Evolutionary conservation across 2,113 vertebrate species (phyloP).

Genomic region (Ctenomys sociabilis): DNA sequence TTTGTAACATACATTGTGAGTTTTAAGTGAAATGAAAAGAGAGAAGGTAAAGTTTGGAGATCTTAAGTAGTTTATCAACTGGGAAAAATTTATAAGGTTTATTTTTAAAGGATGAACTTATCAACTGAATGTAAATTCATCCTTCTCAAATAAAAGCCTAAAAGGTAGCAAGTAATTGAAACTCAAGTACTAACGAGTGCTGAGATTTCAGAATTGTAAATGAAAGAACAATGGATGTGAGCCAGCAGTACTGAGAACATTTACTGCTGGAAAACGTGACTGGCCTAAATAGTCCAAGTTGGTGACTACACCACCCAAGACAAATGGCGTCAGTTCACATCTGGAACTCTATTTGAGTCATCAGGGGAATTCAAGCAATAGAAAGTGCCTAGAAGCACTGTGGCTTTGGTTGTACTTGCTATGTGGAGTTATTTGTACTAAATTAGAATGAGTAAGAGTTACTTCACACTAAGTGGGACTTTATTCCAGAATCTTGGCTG

Average conservation of each 20-base stretch:
- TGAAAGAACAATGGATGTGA: neutral
- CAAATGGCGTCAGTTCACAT: neutral
- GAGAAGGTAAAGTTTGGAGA: neutral
- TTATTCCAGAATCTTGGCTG: neutral
- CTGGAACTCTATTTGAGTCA: neutral
- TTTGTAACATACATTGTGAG: neutral
- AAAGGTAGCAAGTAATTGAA: neutral
- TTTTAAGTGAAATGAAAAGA: neutral
- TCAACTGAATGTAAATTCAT: neutral
- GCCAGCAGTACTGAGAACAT: neutral
- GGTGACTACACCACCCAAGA: fast-evolving
- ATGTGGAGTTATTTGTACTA: neutral
- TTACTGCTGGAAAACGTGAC: neutral
- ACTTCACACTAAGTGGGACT: neutral
- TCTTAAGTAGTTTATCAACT: neutral
- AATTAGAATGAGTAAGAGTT: neutral
- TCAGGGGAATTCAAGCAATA: neutral
- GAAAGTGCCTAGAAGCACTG: fast-evolving
- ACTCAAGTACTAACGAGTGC: neutral
- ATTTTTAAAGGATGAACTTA: conserved; percentile 2
- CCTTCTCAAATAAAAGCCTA: neutral
- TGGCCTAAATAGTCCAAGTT: neutral
- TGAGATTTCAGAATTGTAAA: neutral
- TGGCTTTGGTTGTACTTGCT: neutral
- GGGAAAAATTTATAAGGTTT: neutral